Conservation (phyloP, 2,113 vertebrate species). For the Macheiramphus alcinus region DNA sequence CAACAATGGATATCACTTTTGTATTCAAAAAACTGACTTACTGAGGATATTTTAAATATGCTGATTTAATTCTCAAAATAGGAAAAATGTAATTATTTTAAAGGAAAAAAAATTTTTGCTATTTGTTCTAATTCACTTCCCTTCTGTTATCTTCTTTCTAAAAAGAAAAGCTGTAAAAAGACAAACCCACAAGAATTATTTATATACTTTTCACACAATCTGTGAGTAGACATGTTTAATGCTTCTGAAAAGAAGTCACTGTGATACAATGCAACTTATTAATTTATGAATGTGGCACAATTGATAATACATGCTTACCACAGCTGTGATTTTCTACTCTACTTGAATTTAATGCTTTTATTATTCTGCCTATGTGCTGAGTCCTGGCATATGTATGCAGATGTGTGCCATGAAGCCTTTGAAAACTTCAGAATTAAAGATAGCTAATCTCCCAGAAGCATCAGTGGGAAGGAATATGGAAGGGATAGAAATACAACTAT, state of each 20-base stretch:
- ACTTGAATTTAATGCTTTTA: constrained; percentile 12
- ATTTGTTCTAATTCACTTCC: constrained; percentile 11
- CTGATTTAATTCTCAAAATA: not conserved
- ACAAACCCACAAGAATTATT: constrained; percentile 23
- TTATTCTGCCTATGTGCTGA: not conserved
- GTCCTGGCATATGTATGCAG: not conserved
- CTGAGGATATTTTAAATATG: not conserved
- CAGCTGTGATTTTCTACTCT: constrained; percentile 40
- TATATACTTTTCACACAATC: not conserved
- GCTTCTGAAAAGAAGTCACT: constrained; percentile 20
- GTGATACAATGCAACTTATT: constrained; percentile 35
- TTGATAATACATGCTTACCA: not conserved
- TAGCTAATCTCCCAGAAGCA: not conserved
- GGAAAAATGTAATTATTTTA: not conserved
- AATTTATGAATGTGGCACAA: constrained; percentile 31
- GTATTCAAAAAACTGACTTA: not conserved
- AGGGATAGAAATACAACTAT: not conserved
- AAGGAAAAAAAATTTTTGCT: not conserved
- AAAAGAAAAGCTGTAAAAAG: constrained; percentile 8
- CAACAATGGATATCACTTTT: not conserved
- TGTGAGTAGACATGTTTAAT: not conserved
- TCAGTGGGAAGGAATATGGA: not conserved
- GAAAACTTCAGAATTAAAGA: not conserved
- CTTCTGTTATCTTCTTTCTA: not conserved
- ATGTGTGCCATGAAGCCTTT: not conserved